Conservation (phyloP, 2,888 invertebrate genomes). For the Coenonympha glycerion region DNA sequence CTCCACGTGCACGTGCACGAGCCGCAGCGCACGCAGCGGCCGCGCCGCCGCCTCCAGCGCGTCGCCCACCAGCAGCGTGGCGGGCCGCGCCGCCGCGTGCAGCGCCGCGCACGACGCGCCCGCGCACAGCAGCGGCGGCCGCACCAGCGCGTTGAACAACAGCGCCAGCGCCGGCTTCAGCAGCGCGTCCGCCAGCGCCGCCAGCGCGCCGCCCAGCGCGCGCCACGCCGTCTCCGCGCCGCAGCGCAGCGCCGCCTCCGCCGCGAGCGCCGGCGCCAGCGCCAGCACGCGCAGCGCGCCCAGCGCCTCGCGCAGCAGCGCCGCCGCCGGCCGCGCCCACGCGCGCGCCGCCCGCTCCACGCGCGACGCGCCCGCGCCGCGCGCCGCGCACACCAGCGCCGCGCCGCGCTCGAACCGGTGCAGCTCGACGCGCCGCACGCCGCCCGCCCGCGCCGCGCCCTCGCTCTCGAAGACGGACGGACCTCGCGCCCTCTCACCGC, state of each 20-base stretch:
- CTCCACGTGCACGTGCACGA: constrained; percentile 30
- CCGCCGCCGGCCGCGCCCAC: constrained; percentile 51
- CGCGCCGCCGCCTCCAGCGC: constrained; percentile 41
- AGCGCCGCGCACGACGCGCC: constrained; percentile 76
- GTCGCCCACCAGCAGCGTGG: constrained; percentile 32
- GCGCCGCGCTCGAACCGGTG: constrained; percentile 48
- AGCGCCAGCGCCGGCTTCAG: constrained; percentile 82
- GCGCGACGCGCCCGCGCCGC: constrained; percentile 31
- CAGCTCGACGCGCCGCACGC: constrained; percentile 53
- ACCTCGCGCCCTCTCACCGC: neutral
- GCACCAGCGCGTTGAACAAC: constrained; percentile 80
- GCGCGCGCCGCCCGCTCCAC: constrained; percentile 31
- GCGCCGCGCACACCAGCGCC: constrained; percentile 33
- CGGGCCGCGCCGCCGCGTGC: constrained; percentile 72
- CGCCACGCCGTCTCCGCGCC: too few relatives aligned
- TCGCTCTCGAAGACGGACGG: neutral
- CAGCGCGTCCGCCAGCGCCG: constrained; percentile 75
- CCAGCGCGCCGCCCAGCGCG: constrained; percentile 33
- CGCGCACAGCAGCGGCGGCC: constrained; percentile 81
- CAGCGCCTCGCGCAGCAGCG: constrained; percentile 77
- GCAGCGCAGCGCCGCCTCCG: too few relatives aligned
- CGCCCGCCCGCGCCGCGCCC: too few relatives aligned
- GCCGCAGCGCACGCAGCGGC: constrained; percentile 38
- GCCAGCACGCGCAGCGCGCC: constrained; percentile 77
- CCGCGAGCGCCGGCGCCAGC: constrained; percentile 78